These are phyloP conservation scores for Hapalemur alaotrensis DNA, from an alignment of 2,797 vertebrate genomes.

Conservation along the genomic window DNA sequence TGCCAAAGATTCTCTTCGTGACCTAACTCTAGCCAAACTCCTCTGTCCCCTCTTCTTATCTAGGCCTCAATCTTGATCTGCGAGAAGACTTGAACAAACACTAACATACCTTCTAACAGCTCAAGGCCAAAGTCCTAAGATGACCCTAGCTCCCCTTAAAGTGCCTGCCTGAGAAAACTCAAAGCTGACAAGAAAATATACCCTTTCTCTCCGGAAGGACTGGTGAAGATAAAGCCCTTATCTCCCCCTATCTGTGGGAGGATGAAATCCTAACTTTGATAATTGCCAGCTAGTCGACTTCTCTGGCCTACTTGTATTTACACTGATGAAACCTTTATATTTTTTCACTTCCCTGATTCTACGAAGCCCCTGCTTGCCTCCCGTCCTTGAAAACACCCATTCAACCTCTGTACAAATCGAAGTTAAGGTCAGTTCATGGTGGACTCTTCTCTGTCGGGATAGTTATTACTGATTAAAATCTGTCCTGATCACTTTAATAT, in stretches of 20 bases:
- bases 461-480: neutral
- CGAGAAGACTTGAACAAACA: neutral
- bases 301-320: neutral
- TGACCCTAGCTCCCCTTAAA: neutral
- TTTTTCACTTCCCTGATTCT: neutral
- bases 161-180: neutral
- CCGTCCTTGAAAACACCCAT: neutral
- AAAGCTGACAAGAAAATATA: neutral
- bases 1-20: neutral
- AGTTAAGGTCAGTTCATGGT: neutral
- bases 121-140: neutral
- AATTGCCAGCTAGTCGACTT: neutral
- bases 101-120: neutral
- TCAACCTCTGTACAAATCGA: neutral
- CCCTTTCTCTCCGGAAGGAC: neutral
- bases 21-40: neutral
- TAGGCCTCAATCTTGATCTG: neutral
- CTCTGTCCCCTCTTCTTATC: neutral
- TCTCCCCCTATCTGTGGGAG: neutral
- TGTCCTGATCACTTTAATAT: neutral
- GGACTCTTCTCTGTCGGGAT: neutral
- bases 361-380: too few relatives aligned
- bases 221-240: neutral
- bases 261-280: neutral
- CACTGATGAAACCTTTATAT: neutral